Base-by-base conservation (phyloP, 2,888 invertebrate genomes). In the Ectemnius continuus region DNA sequence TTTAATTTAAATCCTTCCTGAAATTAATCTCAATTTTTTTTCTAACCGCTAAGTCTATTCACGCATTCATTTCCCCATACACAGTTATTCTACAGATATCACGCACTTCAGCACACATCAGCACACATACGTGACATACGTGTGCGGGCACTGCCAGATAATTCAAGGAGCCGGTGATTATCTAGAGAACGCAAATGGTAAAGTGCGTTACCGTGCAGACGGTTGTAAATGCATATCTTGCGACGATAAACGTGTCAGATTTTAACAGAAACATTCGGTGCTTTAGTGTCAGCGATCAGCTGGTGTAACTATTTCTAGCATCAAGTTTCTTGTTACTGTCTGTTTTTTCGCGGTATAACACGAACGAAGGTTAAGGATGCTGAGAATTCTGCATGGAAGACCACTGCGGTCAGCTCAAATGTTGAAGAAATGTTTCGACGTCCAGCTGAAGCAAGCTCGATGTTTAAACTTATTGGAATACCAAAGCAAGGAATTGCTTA, bases 401-500 rank as follows among this genome's bases (percentile, higher is more conserved):
- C 46, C 86, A 52, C 69, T 85, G 20, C 73, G 77, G 18, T 81
- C 79, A 0, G 59, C 75, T 16, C 74, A 80, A 45, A 56, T 79
- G 66, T 76, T 89, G 1, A 85, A 80, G 16, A 88, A 83, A 73
- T 75, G 78, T 20, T 76, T 83, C 1, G 84, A 84, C 63, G 71
- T 83, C 6, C 76, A 79, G 56, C 36, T 78, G 5, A 79, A 86
- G 11, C 86, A 85, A 13, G 73, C 78, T 2, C 88, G 99, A 82
- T 93, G 94, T 88, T 93, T 99, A 67, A 99, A 99, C 92, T 93
- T 99, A 48, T 94, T 99, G 88, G 99, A 99, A 91, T 99, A 97
- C 91, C 99, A 99, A 91, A 99, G 99, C 89, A 99, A 99, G 92
- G 95, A 97, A 88, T 92, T 99, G 47, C 92, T 99, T 78, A 94